A percentile compares a stretch with the other conserved stretches of the same genome.
phyloP scores from a whole-genome alignment of 2,888 invertebrate species.

The Venusia cambrica region DNA sequence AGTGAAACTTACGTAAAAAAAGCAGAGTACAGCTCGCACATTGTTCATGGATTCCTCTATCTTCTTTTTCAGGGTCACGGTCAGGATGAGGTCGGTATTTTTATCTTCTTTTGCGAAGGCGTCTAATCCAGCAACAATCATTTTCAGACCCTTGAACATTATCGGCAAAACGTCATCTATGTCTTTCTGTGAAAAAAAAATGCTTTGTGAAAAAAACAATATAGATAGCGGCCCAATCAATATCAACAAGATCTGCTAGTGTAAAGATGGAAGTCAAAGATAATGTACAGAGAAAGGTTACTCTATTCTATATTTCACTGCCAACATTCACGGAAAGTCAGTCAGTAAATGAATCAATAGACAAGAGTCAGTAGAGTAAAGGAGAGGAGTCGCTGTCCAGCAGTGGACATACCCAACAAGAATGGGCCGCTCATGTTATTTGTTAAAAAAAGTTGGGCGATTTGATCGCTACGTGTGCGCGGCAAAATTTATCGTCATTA shows the following conservation, averaged over 20 bases:
- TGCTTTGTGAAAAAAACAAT: neutral
- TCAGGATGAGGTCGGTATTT: slow-evolving; percentile 51
- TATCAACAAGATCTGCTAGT: too few relatives aligned
- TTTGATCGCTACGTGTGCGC: slow-evolving; percentile 18
- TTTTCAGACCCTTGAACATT: slow-evolving; percentile 85
- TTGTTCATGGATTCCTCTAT: slow-evolving; percentile 82
- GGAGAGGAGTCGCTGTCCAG: too few relatives aligned
- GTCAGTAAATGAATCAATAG: too few relatives aligned
- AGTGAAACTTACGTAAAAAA: slow-evolving; percentile 84
- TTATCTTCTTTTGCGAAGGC: slow-evolving; percentile 83
- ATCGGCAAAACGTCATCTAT: slow-evolving; percentile 72
- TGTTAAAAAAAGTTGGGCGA: too few relatives aligned
- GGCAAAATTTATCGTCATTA: slow-evolving; percentile 18
- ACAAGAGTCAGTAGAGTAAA: too few relatives aligned
- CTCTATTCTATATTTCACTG: too few relatives aligned
- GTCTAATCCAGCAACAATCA: slow-evolving; percentile 85
- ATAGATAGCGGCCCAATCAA: too few relatives aligned
- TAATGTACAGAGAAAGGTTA: too few relatives aligned
- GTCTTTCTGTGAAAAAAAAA: slow-evolving; percentile 48
- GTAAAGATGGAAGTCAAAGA: too few relatives aligned
- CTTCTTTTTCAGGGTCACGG: slow-evolving; percentile 56
- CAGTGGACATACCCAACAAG: too few relatives aligned
- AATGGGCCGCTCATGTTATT: too few relatives aligned
- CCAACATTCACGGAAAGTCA: too few relatives aligned
- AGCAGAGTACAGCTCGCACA: slow-evolving; percentile 84